Evolutionary conservation across 2,797 vertebrate species (phyloP).

Genomic region (Pangasius sanitwongsei): DNA sequence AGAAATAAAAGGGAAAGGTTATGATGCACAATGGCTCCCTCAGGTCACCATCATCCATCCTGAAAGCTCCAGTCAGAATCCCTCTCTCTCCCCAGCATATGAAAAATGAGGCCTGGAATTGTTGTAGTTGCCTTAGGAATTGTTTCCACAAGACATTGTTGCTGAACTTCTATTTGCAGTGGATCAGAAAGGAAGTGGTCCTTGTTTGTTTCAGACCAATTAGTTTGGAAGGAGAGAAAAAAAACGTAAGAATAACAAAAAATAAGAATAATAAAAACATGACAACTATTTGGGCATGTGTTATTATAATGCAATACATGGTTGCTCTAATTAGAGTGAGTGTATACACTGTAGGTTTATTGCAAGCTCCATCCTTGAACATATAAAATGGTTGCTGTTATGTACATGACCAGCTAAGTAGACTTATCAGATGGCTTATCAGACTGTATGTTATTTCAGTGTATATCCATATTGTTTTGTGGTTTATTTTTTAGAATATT

Average conservation of each 20-base stretch:
- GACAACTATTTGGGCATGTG: background rate
- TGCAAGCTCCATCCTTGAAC: background rate
- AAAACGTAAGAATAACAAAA: background rate
- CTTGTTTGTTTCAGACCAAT: constrained; percentile 45
- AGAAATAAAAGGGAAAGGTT: constrained; percentile 55
- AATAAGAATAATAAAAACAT: background rate
- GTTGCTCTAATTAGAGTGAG: background rate
- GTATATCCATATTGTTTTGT: background rate
- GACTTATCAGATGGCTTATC: too few species aligned
- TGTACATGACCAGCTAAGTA: background rate
- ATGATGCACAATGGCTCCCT: constrained; percentile 43
- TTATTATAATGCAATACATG: background rate
- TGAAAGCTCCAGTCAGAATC: constrained; percentile 57
- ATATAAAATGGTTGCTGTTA: background rate
- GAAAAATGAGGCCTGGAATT: constrained; percentile 74
- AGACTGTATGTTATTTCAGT: background rate
- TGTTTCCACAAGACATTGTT: constrained; percentile 70
- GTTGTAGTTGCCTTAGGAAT: constrained; percentile 74
- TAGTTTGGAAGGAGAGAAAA: background rate
- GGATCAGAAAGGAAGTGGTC: constrained; percentile 47
- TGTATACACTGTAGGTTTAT: background rate
- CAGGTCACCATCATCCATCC: constrained; percentile 45
- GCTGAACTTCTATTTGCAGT: constrained; percentile 67
- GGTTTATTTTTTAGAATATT: background rate
- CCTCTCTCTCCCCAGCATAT: constrained; percentile 58